Evolutionary conservation across 2,888 invertebrate species (phyloP).

Genomic region (Rhagonycha fulva): DNA sequence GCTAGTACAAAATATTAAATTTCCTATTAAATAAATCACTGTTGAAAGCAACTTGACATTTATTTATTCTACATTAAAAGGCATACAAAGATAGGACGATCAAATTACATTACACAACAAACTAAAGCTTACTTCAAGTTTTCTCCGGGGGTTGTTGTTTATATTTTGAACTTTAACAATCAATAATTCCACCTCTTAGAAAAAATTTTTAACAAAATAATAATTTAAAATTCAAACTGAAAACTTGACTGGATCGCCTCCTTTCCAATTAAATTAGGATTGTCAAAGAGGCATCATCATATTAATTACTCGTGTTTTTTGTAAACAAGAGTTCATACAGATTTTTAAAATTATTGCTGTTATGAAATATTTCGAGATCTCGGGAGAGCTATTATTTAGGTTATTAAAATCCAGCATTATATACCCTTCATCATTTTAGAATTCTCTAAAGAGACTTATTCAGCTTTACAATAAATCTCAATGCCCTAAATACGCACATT

Average conservation of each 20-base stretch:
- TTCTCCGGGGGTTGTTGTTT: background rate
- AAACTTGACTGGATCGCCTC: too few species aligned
- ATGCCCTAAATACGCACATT: background rate
- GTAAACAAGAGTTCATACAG: background rate
- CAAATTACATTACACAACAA: conserved; percentile 12
- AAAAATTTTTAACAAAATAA: background rate
- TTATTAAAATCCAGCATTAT: background rate
- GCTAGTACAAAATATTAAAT: conserved; percentile 22
- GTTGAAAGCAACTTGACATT: conserved; percentile 16
- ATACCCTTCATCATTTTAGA: conserved; percentile 1
- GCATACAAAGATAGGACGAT: conserved; percentile 18
- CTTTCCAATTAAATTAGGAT: background rate
- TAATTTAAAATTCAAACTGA: background rate
- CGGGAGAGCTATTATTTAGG: background rate
- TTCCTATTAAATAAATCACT: conserved; percentile 27
- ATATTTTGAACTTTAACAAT: background rate
- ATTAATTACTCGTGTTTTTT: background rate
- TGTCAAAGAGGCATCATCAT: background rate
- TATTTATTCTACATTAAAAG: conserved; percentile 27
- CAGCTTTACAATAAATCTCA: background rate
- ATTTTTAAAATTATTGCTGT: background rate
- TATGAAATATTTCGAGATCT: background rate
- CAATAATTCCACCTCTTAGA: background rate
- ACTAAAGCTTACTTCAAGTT: background rate
- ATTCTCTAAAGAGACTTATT: background rate